Base-by-base conservation (phyloP, 1,140 invertebrate species). In the Drosophila pachea region DNA sequence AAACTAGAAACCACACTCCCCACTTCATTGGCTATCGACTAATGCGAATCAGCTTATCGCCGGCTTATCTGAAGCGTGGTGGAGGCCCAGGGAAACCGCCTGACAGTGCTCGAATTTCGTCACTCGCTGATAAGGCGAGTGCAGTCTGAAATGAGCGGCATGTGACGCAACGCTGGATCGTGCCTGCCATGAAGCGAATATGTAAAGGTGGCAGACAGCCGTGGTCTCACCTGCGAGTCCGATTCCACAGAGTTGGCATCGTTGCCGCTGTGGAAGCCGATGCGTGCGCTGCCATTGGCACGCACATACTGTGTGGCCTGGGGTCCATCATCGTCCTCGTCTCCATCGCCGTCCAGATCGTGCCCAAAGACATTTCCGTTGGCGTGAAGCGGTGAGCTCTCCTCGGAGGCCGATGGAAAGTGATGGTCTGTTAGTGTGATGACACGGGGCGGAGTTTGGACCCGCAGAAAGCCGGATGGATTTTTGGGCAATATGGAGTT, bases 381-480 rank as follows among this genome's bases (percentile, higher is more conserved):
- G 11, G 68, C 73, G 14, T 77, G 40, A 1, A 12, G 71, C n/a
- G 83, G 76, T 50, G 86, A 86, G 32, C 62, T 78, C 38, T 92
- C 92, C 52, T 94, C 94, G 77, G 94, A 93, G 63, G 92, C 92
- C 16, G 93, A 91, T 14, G 95, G 95, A 89, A 95, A 96, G 68
- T 93, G 93, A 89, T 96, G 94, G 86, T 95, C 93, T 68, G 95
- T 94, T 35, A 96, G 89, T 7, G 94, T 96, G 36, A 97, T 93
- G n/a, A 94, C 92, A 87, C 94, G 91, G 32, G 95, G 95, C 8
- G 95, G 95, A 45, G 95, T 95, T 89, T 94, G 94, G 11, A 96
- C 94, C 77, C 95, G 90, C 29, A 95, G 91, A 79, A 93, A 91
- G 29, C 92, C 92, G 33, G 93, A 92, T 35, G 93, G 93, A 74